phyloP scores from a whole-genome alignment of 2,888 invertebrate genomes.

The Amblyteles armatorius region DNA sequence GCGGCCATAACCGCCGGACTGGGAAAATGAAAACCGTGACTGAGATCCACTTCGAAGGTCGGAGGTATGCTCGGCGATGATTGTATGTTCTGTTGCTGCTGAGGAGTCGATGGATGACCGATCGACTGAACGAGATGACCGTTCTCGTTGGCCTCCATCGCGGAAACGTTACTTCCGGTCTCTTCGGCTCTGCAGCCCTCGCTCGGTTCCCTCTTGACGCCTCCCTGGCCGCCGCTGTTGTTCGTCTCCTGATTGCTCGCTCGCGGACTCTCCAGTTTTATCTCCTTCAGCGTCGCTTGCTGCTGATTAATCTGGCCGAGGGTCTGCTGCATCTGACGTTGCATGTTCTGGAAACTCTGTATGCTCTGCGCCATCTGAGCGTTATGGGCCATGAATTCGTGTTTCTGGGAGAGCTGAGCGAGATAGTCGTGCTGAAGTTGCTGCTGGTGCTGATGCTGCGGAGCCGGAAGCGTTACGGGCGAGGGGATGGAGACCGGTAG shows the following conservation, averaged over 20 bases:
- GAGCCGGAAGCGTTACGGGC: constrained; percentile 46
- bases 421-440: constrained; percentile 78
- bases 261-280: constrained; percentile 78
- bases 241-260: constrained; percentile 62
- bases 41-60: constrained; percentile 81
- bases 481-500: constrained; percentile 66
- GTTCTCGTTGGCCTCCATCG: constrained; percentile 68
- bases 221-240: constrained; percentile 72
- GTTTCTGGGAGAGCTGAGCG: constrained; percentile 81
- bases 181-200: constrained; percentile 78
- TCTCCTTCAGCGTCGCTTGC: constrained; percentile 74
- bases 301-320: constrained; percentile 76
- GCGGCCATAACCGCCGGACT: constrained; percentile 85
- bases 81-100: constrained; percentile 69
- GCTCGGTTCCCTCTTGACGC: constrained; percentile 80
- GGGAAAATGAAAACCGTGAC: constrained; percentile 83
- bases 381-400: constrained; percentile 82
- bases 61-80: constrained; percentile 76
- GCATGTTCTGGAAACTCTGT: constrained; percentile 81
- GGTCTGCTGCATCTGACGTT: constrained; percentile 81
- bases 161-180: constrained; percentile 40
- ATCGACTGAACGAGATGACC: constrained; percentile 57
- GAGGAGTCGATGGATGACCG: constrained; percentile 36
- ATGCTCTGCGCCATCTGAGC: constrained; percentile 81
- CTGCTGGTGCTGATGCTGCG: constrained; percentile 67